These are phyloP conservation scores for Asteroscopus sphinx DNA, from an alignment of 2,888 invertebrate genomes.

Conservation along the genomic window DNA sequence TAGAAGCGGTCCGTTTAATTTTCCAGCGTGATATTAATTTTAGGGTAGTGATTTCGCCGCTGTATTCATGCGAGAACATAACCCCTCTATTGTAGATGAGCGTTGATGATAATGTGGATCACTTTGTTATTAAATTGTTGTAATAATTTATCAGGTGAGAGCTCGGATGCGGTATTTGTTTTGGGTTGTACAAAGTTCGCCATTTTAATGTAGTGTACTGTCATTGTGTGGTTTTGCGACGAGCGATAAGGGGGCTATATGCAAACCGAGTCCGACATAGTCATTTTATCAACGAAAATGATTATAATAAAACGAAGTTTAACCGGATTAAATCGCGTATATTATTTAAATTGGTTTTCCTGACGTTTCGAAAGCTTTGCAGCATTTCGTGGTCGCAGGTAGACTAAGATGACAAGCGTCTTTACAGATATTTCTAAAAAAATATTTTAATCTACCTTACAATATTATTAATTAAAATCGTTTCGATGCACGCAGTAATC, in stretches of 20 bases:
- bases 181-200: constrained; percentile 22
- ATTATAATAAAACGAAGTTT: too few relatives aligned
- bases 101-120: constrained; percentile 78
- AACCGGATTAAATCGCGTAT: too few relatives aligned
- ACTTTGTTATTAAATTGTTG: constrained; percentile 61
- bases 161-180: constrained; percentile 34
- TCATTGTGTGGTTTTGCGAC: constrained; percentile 35
- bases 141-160: constrained; percentile 58
- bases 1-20: constrained; percentile 75
- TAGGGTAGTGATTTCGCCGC: constrained; percentile 77
- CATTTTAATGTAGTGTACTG: constrained; percentile 36
- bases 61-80: constrained; percentile 69
- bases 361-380: too few relatives aligned
- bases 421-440: too few relatives aligned
- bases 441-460: too few relatives aligned
- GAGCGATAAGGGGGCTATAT: constrained; percentile 28
- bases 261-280: constrained; percentile 37
- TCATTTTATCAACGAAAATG: constrained; percentile 57
- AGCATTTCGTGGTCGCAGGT: too few relatives aligned
- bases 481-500: too few relatives aligned
- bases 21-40: constrained; percentile 80
- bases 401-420: too few relatives aligned
- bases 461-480: too few relatives aligned
- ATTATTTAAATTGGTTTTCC: too few relatives aligned
- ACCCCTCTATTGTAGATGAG: constrained; percentile 66